Percentiles rank a stretch among this genome's conserved stretches.
Evolutionary conservation across 2,888 invertebrate genomes (phyloP).

Genomic region (Drosophila mayaguana): DNA sequence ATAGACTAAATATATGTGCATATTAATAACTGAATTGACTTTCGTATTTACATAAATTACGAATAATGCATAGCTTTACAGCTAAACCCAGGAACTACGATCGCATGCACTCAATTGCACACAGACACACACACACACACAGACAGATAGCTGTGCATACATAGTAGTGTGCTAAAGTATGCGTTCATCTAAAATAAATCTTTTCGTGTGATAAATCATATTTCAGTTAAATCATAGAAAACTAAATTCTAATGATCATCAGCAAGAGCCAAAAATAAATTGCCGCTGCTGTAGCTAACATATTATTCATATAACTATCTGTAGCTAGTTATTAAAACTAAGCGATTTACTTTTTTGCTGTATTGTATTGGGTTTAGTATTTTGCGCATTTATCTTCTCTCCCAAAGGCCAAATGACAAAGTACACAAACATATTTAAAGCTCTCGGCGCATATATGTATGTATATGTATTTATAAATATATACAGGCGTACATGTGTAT

Average conservation of each 20-base stretch:
- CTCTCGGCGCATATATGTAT: constrained; percentile 10
- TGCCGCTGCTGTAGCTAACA: neutral
- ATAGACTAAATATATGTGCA: constrained; percentile 21
- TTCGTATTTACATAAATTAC: constrained; percentile 41
- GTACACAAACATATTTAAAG: constrained; percentile 10
- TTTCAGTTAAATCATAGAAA: neutral
- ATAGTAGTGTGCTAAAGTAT: constrained; percentile 14
- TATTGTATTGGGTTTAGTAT: constrained; percentile 23
- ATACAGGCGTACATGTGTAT: neutral
- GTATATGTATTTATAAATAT: constrained; percentile 21
- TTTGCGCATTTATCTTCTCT: constrained; percentile 27
- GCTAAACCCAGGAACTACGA: constrained; percentile 12
- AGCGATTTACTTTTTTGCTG: constrained; percentile 11
- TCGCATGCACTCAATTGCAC: constrained; percentile 6
- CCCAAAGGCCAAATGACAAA: constrained; percentile 21
- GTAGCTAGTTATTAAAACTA: neutral
- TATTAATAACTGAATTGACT: constrained; percentile 6
- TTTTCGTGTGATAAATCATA: neutral
- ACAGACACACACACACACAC: neutral
- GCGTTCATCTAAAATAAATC: neutral
- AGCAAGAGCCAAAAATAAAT: too few species aligned
- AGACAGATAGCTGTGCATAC: neutral
- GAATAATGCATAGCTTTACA: constrained; percentile 11
- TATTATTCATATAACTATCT: neutral
- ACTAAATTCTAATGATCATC: too few species aligned